Base-by-base conservation (phyloP, 2,797 vertebrate species). In the Taeniopygia guttata region DNA sequence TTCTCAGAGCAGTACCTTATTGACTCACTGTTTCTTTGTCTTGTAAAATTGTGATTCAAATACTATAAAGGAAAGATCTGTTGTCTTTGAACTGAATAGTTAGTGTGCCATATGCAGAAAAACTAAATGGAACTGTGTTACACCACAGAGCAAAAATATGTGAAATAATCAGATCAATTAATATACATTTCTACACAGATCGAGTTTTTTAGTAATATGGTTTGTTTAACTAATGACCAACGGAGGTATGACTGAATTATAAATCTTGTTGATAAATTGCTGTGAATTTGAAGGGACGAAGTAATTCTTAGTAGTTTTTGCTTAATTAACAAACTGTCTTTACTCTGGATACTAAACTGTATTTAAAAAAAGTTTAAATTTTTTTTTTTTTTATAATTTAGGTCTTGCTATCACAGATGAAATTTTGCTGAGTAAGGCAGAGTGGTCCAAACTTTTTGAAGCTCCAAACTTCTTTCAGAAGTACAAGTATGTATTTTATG, bases 401-500 rank as follows among this genome's bases (percentile, higher is more conserved):
- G 99, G 98, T 97, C 98, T 98, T 96, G 98, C 98, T 96, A 98
- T 99, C 97, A 98, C 98, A 94, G 98, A 99, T 97, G 98, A 99
- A 98, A 99, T 99, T 97, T 97, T 98, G 98, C 98, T 98, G 98
- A 98, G 98, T 97, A 98, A 99, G 98, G 98, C 98, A 97, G 98
- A 98, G 94, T 99, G 99, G 99, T 98, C 98, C 98, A 98, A 99
- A 98, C 98, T 99, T 97, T 99, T 99, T 98, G 98, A 99, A 98
- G 98, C 98, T 96, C 98, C 98, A 98, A 98, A 99, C 98, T 99
- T 99, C 98, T 99, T 99, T 98, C 98, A 98, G 83, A 99, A 99
- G 98, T 99, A 99, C 98, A 98, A 99, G 99, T 99, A 99, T 98
- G 99, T 99, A 99, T 98, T 98, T 97, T 97, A 97, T 97, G 97